Percentiles rank a stretch among this genome's conserved stretches.
Conservation (phyloP, 1,140 invertebrate genomes). For the Drosophila pruinosa region DNA sequence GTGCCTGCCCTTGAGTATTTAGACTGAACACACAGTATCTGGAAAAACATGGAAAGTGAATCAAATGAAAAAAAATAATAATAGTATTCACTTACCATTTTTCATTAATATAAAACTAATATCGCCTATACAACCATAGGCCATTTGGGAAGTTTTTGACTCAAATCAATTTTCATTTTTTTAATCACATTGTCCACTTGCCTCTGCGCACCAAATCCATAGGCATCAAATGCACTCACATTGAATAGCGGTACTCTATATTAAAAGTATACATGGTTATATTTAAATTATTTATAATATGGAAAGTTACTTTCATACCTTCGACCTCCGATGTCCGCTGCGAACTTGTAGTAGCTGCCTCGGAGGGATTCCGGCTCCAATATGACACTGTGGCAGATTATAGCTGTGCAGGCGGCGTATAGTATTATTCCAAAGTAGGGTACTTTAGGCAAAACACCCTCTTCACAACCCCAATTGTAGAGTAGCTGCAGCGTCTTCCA, state of each 20-base stretch:
- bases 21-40: neutral
- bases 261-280: neutral
- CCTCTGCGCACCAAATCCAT: neutral
- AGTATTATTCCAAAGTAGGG: constrained; percentile 87
- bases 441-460: constrained; percentile 85
- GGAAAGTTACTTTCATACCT: too few species aligned
- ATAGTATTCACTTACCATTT: neutral
- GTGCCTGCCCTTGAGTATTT: too few species aligned
- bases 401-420: constrained; percentile 89
- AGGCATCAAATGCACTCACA: neutral
- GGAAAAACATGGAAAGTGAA: neutral
- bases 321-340: neutral
- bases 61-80: neutral
- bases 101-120: too few species aligned
- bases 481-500: constrained; percentile 87
- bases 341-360: neutral
- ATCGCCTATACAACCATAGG: neutral
- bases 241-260: neutral
- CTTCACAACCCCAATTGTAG: constrained; percentile 85
- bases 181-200: neutral
- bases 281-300: neutral
- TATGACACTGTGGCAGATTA: constrained; percentile 91
- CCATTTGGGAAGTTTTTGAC: neutral
- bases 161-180: neutral
- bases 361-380: constrained; percentile 86